phyloP scores from a whole-genome alignment of 2,888 invertebrate species.

The Orthosia gracilis region DNA sequence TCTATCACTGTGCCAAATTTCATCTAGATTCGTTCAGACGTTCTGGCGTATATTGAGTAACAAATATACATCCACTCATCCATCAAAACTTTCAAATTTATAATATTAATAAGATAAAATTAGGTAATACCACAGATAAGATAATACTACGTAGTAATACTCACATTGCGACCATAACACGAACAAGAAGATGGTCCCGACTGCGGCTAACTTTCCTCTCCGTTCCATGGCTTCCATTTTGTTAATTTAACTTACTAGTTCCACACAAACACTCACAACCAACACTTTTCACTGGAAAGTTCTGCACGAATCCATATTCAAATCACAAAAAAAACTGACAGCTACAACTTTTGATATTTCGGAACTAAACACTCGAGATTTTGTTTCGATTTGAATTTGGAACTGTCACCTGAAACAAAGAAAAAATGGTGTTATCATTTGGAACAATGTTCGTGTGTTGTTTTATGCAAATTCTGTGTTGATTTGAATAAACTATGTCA shows the following conservation, averaged over 20 bases:
- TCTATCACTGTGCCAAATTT: too few species aligned
- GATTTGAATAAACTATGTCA: slow-evolving; percentile 21
- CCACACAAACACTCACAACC: slow-evolving; percentile 60
- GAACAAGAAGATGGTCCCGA: slow-evolving; percentile 79
- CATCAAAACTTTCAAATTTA: too few species aligned
- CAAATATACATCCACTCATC: too few species aligned
- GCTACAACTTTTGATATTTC: slow-evolving; percentile 48
- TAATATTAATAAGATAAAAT: too few species aligned
- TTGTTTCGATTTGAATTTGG: slow-evolving; percentile 21
- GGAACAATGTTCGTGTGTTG: slow-evolving; percentile 7
- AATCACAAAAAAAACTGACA: slow-evolving; percentile 44
- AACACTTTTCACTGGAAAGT: slow-evolving; percentile 67
- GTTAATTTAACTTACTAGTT: slow-evolving; percentile 42
- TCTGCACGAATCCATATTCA: slow-evolving; percentile 66
- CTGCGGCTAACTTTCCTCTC: slow-evolving; percentile 76
- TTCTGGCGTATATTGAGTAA: too few species aligned
- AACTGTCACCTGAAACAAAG: slow-evolving; percentile 70
- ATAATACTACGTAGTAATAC: slow-evolving; percentile 65
- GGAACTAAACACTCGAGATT: slow-evolving; percentile 31
- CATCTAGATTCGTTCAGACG: too few species aligned
- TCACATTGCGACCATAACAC: slow-evolving; percentile 86
- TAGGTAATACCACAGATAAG: too few species aligned
- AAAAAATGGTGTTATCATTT: slow-evolving; percentile 39
- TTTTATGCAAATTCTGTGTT: slow-evolving; percentile 11
- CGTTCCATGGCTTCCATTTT: slow-evolving; percentile 89